phyloP scores from a whole-genome alignment of 2,797 vertebrate species.

The Sebastiscus tertius region DNA sequence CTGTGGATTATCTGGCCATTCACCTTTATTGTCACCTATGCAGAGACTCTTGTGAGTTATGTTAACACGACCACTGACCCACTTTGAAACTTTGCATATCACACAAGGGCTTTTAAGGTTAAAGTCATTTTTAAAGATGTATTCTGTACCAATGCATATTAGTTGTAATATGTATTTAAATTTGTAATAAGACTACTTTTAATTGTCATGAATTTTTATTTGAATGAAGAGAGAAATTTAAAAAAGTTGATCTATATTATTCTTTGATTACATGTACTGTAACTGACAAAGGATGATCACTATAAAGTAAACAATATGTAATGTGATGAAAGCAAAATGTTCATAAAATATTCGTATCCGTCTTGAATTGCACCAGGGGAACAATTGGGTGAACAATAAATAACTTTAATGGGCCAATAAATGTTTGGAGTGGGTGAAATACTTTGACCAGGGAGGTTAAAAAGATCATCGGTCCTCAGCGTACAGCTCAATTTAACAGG shows the following conservation, averaged over 20 bases:
- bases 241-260: neutral
- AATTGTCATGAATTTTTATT: neutral
- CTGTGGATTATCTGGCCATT: slow-evolving; percentile 63
- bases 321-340: neutral
- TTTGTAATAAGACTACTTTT: neutral
- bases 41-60: slow-evolving; percentile 53
- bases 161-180: neutral
- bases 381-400: slow-evolving; percentile 11
- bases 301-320: neutral
- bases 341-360: neutral
- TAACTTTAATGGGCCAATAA: slow-evolving; percentile 32
- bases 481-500: neutral
- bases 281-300: neutral
- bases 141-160: neutral
- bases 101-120: neutral
- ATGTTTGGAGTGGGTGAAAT: slow-evolving; percentile 32
- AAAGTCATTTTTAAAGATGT: neutral
- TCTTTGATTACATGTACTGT: neutral
- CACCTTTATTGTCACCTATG: slow-evolving; percentile 63
- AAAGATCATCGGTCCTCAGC: slow-evolving; percentile 12
- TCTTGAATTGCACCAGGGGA: neutral
- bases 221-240: neutral
- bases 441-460: slow-evolving; percentile 1
- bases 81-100: neutral
- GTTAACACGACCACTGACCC: slow-evolving; percentile 18